Evolutionary conservation across 2,797 vertebrate genomes (phyloP).

Genomic region (Gymnoscopelus braueri): DNA sequence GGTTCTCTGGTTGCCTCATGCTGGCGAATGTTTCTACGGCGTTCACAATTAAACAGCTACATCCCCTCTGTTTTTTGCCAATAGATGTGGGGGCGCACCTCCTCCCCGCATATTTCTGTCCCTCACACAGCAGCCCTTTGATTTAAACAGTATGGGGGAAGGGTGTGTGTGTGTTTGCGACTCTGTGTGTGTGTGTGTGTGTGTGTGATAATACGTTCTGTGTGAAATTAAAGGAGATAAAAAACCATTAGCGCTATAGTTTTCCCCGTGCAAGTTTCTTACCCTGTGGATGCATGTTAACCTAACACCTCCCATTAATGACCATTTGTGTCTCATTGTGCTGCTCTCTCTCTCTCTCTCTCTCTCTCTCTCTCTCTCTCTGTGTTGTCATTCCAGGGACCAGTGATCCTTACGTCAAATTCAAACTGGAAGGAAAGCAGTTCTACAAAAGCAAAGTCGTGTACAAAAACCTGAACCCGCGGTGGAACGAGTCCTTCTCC

Average conservation of each 20-base stretch:
- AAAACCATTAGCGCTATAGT: slow-evolving; percentile 4
- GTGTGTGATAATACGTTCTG: slow-evolving; percentile 28
- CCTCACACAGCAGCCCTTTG: slow-evolving; percentile 50
- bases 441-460: slow-evolving; percentile 97
- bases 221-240: slow-evolving; percentile 1
- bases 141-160: slow-evolving; percentile 52
- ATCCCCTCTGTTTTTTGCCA: slow-evolving; percentile 66
- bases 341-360: slow-evolving; percentile 3
- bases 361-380: background rate
- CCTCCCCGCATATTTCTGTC: slow-evolving; percentile 63
- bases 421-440: slow-evolving; percentile 94
- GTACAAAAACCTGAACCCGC: slow-evolving; percentile 92
- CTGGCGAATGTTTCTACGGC: slow-evolving; percentile 75
- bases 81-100: slow-evolving; percentile 63
- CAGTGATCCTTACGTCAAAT: slow-evolving; percentile 96
- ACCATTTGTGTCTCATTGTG: background rate
- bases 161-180: slow-evolving; percentile 3
- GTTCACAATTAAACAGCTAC: slow-evolving; percentile 79
- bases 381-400: slow-evolving; percentile 79
- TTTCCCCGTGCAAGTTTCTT: background rate
- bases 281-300: slow-evolving; percentile 2
- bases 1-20: slow-evolving; percentile 71
- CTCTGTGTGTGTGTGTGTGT: slow-evolving; percentile 9
- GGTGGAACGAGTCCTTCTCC: slow-evolving; percentile 93
- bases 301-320: background rate